Evolutionary conservation across 2,888 invertebrate genomes (phyloP), one percentile per base, ranked within the genome.

Genomic region (Macrosiphum euphorbiae): DNA sequence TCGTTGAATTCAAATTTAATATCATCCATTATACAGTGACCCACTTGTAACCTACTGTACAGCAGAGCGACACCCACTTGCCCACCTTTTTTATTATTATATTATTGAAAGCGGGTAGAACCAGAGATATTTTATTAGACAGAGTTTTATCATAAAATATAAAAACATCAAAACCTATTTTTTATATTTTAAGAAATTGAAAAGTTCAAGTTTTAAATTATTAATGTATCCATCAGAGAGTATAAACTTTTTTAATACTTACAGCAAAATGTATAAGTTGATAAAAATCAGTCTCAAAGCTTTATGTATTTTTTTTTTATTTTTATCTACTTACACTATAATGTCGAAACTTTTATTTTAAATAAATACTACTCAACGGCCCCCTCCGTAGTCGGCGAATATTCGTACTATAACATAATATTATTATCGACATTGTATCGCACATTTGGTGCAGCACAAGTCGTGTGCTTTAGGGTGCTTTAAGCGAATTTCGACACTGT

Each of bases 131-230:
- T 67, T 67, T 67, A 67, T n/a, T n/a, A 16, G 16, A n/a, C n/a
- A 67, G 16, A 67, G 5, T 67, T 67, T 67, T 67, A 35, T 67
- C 35, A 67, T 35, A 67, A 35, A 35, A n/a, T 44, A 47, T 47
- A 78, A 90, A 78, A 52, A 50, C 50, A 35, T n/a, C 3, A 47
- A 67, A 78, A 90, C 35, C 24, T 35, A 16, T 78, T 78, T 55
- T 78, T 67, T 67, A 35, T 26, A 35, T 50, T 78, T 84, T 52
- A 41, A 26, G 26, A 90, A 52, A 78, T 90, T 52, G 16, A 84
- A 90, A 90, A 84, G 78, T 84, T 90, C 41, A 41, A 78, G 52
- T 52, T 84, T 90, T 90, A 78, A 90, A 78, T 78, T 78, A 90
- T 90, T 90, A 78, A 50, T 78, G 78, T 52, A 41, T 84, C 78